phyloP scores from a whole-genome alignment of 2,113 vertebrate species.

The Taxidea taxus region DNA sequence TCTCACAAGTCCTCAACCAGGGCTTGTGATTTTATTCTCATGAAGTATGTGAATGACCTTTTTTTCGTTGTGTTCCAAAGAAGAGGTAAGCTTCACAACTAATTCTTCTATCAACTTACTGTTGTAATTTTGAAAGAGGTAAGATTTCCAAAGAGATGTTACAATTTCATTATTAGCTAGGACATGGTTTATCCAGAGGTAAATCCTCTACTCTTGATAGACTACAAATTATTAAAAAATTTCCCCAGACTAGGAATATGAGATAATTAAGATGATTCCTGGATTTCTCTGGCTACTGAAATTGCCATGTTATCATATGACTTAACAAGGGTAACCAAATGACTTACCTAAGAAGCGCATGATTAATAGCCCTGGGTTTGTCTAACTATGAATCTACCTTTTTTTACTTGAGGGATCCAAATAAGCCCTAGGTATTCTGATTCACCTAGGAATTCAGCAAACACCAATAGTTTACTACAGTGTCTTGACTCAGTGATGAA shows the following conservation, averaged over 20 bases:
- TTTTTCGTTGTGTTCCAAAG: neutral
- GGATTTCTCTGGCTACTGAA: neutral
- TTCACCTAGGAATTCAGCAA: neutral
- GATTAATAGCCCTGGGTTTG: neutral
- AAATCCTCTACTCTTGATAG: neutral
- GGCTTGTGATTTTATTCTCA: neutral
- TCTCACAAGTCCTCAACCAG: neutral
- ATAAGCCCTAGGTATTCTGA: neutral
- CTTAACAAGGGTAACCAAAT: neutral
- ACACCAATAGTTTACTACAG: neutral
- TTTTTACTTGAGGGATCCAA: neutral
- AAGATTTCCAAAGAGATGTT: neutral
- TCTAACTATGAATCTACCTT: neutral
- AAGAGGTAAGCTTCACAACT: neutral
- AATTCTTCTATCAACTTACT: neutral
- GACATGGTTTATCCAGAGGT: neutral
- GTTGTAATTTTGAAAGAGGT: neutral
- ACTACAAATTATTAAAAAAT: neutral
- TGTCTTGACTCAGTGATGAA: neutral
- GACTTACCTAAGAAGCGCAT: neutral
- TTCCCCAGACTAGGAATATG: neutral
- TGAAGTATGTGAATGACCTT: neutral
- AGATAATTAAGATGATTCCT: neutral
- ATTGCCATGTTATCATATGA: neutral
- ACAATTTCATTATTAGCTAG: neutral